Conservation (phyloP, 2,888 invertebrate species). For the Dermolepida albohirtum region DNA sequence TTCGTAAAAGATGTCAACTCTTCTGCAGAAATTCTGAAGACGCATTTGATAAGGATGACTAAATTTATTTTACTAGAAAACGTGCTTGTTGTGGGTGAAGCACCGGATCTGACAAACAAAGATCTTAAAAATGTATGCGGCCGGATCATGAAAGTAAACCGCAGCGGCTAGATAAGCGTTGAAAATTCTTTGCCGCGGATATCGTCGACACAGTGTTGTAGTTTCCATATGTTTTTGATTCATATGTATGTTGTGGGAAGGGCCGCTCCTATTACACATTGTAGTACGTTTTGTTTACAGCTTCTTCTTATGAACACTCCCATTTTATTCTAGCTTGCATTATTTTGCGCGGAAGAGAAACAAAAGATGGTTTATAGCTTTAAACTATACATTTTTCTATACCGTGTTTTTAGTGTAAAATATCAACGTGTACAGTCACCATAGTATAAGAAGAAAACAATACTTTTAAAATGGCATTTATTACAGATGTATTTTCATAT, state of each 20-base stretch:
- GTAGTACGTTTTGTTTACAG: constrained; percentile 14
- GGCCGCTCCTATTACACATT: constrained; percentile 17
- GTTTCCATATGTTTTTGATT: constrained; percentile 10
- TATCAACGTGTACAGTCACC: no score
- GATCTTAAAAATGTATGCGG: no score
- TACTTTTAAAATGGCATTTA: no score
- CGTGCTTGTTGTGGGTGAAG: constrained; percentile 4
- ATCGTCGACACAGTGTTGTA: neutral
- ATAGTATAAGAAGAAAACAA: no score
- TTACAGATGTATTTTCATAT: no score
- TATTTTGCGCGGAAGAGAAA: neutral
- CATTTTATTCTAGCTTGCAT: neutral
- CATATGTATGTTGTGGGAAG: constrained; percentile 4
- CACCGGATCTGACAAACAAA: constrained; percentile 11
- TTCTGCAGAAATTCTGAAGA: no score
- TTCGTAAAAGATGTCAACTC: no score
- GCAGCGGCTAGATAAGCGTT: no score
- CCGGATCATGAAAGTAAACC: no score
- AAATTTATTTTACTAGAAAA: no score
- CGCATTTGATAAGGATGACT: no score
- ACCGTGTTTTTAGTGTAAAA: no score
- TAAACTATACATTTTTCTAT: neutral
- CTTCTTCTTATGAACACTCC: constrained; percentile 8
- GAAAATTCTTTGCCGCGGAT: neutral
- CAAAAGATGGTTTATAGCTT: constrained; percentile 2